Conservation (phyloP, 2,797 vertebrate species). For the Euphonia xanthogaster region DNA sequence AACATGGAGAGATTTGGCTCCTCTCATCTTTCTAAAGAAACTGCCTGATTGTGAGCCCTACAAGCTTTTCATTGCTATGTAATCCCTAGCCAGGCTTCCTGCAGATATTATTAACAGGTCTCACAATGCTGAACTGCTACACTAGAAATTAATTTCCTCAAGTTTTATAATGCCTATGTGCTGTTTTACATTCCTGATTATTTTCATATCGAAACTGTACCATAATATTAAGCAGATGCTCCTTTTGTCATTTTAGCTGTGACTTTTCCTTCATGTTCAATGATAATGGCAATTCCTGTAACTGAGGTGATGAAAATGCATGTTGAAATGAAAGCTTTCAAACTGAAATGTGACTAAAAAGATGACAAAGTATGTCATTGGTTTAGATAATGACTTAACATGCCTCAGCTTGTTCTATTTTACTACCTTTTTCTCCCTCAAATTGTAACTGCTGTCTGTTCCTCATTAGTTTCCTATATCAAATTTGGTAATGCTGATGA, state of each 20-base stretch:
- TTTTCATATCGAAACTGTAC: background rate
- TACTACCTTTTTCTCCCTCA: background rate
- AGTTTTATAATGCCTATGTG: background rate
- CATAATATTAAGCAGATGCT: background rate
- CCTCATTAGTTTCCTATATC: background rate
- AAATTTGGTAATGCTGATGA: background rate
- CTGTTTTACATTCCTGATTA: background rate
- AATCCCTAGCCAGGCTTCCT: background rate
- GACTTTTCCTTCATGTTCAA: background rate
- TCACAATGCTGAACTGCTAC: background rate
- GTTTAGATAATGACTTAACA: background rate
- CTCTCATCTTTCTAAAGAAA: background rate
- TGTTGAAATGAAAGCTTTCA: background rate
- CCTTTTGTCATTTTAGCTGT: background rate
- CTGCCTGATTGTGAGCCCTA: background rate
- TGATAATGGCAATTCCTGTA: background rate
- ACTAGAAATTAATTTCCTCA: background rate
- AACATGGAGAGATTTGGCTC: background rate
- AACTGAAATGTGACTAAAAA: background rate
- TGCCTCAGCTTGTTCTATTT: background rate
- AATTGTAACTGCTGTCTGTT: background rate
- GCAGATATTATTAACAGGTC: background rate
- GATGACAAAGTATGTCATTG: background rate
- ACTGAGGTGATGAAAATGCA: background rate
- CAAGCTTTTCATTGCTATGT: background rate